phyloP scores from a whole-genome alignment of 35 echinoderm and acorn worm genomes.

The Apostichopus japonicus region DNA sequence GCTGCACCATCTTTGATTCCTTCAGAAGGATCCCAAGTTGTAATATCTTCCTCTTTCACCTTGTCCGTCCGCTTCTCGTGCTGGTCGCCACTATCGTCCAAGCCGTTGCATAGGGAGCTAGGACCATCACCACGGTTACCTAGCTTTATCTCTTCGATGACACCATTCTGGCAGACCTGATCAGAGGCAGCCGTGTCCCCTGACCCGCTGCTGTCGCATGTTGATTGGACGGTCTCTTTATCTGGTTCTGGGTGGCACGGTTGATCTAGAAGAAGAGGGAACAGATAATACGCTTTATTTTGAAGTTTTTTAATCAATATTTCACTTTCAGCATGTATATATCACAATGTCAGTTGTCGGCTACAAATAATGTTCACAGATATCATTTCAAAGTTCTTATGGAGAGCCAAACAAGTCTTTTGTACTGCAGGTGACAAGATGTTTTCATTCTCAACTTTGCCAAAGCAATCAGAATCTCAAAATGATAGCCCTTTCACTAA shows the following conservation, averaged over 20 bases:
- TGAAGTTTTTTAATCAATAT: too few species aligned
- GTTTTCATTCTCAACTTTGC: too few species aligned
- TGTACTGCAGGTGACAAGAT: too few species aligned
- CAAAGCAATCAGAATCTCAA: too few species aligned
- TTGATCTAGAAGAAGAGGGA: background rate
- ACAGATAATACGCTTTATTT: background rate
- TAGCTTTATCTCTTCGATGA: background rate
- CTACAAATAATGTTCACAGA: too few species aligned
- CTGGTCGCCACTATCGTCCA: background rate
- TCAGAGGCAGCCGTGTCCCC: background rate
- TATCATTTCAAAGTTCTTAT: too few species aligned
- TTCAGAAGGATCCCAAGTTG: background rate
- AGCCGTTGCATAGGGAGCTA: conserved; percentile 67
- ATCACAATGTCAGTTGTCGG: too few species aligned
- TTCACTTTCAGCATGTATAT: too few species aligned
- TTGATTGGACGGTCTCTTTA: background rate
- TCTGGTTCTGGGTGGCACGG: conserved; percentile 22
- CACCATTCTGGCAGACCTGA: background rate
- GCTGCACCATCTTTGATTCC: background rate
- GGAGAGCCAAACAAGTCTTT: too few species aligned
- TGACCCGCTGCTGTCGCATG: background rate
- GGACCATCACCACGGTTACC: conserved; percentile 28
- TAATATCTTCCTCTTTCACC: conserved; percentile 5
- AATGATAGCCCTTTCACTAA: too few species aligned
- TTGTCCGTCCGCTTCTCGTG: background rate